Conservation (phyloP, 1,140 invertebrate species). For the Telenomus remus region DNA sequence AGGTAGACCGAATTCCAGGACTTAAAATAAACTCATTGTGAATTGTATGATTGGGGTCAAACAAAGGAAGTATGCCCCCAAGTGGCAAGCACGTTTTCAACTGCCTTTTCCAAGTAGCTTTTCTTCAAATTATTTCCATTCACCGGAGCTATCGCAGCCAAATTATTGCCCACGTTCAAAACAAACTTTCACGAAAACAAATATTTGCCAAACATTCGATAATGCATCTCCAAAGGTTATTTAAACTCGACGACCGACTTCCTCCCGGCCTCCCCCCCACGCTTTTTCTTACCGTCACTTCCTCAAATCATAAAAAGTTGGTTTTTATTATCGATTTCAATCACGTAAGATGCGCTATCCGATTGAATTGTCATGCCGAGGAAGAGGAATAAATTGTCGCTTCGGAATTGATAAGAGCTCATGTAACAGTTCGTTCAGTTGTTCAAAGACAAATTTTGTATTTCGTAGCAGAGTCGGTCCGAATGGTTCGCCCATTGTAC, state of each 20-base stretch:
- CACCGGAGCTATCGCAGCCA: neutral
- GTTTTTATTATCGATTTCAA: slow-evolving; percentile 33
- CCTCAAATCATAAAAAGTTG: slow-evolving; percentile 40
- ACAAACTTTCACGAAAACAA: neutral
- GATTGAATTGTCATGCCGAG: slow-evolving; percentile 30
- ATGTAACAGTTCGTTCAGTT: no score
- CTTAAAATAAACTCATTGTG: slow-evolving; percentile 28
- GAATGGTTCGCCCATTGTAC: slow-evolving; percentile 20
- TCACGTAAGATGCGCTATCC: slow-evolving; percentile 46
- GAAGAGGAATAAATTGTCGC: slow-evolving; percentile 16
- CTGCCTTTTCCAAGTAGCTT: slow-evolving; percentile 1
- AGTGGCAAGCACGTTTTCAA: slow-evolving; percentile 10
- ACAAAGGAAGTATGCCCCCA: slow-evolving; percentile 23
- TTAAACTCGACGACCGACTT: no score
- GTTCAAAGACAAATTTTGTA: no score
- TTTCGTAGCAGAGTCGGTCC: no score
- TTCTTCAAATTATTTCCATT: neutral
- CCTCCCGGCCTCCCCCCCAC: slow-evolving; percentile 27
- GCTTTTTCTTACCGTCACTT: slow-evolving; percentile 16
- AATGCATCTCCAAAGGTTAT: no score
- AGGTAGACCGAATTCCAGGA: slow-evolving; percentile 28
- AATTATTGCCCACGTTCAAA: neutral
- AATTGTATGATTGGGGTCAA: slow-evolving; percentile 38
- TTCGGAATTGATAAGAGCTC: no score
- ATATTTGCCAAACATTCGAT: no score